Conservation (phyloP, 2,888 invertebrate species). For the Sialis lutaria region DNA sequence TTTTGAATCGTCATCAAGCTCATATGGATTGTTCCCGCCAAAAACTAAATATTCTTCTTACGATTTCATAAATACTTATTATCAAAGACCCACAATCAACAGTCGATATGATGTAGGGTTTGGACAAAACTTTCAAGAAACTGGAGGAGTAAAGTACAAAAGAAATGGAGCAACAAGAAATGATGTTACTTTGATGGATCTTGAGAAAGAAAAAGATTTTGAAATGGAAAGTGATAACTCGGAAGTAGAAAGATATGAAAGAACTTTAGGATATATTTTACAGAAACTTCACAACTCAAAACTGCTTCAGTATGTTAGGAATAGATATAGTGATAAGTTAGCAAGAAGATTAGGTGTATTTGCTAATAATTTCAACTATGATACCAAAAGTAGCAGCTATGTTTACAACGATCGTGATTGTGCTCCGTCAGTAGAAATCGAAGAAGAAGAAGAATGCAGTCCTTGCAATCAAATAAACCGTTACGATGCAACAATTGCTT, state of each 20-base stretch:
- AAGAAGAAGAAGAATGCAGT: background rate
- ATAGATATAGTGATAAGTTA: slow-evolving; percentile 2
- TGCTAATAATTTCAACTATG: slow-evolving; percentile 1
- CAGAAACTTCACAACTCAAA: slow-evolving; percentile 2
- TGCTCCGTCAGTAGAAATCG: background rate
- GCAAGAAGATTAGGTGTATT: slow-evolving; percentile 2
- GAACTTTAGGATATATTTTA: slow-evolving; percentile 3
- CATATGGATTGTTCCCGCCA: background rate
- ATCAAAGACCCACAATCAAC: background rate
- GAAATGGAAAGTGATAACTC: background rate
- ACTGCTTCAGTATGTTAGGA: slow-evolving; percentile 1
- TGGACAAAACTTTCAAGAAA: background rate
- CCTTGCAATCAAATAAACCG: background rate
- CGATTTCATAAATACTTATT: background rate
- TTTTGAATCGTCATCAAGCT: background rate
- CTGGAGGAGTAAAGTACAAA: background rate
- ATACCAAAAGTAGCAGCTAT: background rate
- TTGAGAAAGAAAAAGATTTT: background rate
- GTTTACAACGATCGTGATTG: background rate
- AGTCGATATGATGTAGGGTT: background rate
- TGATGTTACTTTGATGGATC: background rate
- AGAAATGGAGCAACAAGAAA: background rate
- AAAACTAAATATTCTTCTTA: background rate
- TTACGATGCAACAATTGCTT: background rate
- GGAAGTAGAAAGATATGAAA: slow-evolving; percentile 3